phyloP scores from a whole-genome alignment of 1,140 invertebrate species.

The Eueides isabella region DNA sequence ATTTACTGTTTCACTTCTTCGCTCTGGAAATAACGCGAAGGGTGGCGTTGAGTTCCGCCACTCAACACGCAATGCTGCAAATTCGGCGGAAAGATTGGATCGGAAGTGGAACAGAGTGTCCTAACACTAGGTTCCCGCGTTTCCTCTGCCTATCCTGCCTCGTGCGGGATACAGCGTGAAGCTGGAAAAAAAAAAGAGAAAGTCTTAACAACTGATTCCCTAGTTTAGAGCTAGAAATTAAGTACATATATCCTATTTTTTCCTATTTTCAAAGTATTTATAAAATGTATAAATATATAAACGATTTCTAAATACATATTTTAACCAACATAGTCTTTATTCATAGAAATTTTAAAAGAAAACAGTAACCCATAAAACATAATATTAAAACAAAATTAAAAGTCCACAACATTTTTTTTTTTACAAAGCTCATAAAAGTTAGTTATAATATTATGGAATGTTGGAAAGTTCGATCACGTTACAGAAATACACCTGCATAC shows the following conservation, averaged over 20 bases:
- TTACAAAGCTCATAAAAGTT: not conserved
- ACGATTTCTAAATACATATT: too few relatives aligned
- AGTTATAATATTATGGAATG: not conserved
- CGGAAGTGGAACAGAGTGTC: not conserved
- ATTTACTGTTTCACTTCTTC: not conserved
- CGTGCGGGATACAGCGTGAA: not conserved
- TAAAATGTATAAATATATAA: too few relatives aligned
- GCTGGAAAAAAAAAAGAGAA: not conserved
- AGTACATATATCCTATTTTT: too few relatives aligned
- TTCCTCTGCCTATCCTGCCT: not conserved
- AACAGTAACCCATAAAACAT: too few relatives aligned
- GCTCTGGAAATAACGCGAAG: too few relatives aligned
- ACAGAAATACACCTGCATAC: conserved; percentile 34
- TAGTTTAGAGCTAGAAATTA: conserved; percentile 13
- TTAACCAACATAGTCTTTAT: too few relatives aligned
- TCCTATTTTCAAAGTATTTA: too few relatives aligned
- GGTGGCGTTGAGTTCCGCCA: not conserved
- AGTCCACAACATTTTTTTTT: not conserved
- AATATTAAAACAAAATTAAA: not conserved
- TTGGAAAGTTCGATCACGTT: not conserved
- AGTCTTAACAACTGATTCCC: not conserved
- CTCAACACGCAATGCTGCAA: not conserved
- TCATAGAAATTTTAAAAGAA: too few relatives aligned
- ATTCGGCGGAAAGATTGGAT: not conserved
- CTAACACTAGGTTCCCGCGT: not conserved